Percentiles rank a stretch among this genome's conserved stretches.
These are phyloP conservation scores for Uria lomvia DNA, from an alignment of 2,113 vertebrate genomes.

Conservation along the genomic window DNA sequence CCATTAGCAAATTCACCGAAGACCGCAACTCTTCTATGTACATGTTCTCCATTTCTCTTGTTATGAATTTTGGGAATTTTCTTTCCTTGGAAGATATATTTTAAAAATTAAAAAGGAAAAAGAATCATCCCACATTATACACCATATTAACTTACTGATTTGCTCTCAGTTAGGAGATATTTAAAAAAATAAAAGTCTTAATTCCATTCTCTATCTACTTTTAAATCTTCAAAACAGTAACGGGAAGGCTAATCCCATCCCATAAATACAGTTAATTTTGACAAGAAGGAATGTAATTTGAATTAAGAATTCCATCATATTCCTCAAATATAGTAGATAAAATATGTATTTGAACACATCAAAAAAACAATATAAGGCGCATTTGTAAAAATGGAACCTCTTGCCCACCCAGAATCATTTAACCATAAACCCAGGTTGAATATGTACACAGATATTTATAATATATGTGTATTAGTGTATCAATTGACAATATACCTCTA, in stretches of 20 bases:
- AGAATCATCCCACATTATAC: not conserved
- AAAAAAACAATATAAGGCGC: not conserved
- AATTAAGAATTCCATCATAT: not conserved
- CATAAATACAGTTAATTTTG: not conserved
- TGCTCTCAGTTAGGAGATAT: not conserved
- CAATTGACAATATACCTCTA: not conserved
- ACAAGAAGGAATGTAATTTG: not conserved
- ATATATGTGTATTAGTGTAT: fast-evolving
- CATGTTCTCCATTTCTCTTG: slow-evolving; percentile 90
- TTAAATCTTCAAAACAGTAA: not conserved
- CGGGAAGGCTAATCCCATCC: not conserved
- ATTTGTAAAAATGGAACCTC: not conserved
- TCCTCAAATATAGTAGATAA: not conserved
- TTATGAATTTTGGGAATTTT: slow-evolving; percentile 82
- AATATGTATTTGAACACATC: not conserved
- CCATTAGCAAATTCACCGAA: slow-evolving; percentile 93
- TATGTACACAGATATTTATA: not conserved
- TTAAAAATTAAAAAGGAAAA: not conserved
- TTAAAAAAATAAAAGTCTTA: not conserved
- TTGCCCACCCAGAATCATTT: fast-evolving
- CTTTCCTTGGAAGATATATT: slow-evolving; percentile 79
- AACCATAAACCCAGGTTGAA: not conserved
- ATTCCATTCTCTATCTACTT: not conserved
- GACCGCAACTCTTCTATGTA: slow-evolving; percentile 92
- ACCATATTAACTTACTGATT: not conserved